phyloP scores from a whole-genome alignment of 2,113 vertebrate genomes.

The Desmodus rotundus region DNA sequence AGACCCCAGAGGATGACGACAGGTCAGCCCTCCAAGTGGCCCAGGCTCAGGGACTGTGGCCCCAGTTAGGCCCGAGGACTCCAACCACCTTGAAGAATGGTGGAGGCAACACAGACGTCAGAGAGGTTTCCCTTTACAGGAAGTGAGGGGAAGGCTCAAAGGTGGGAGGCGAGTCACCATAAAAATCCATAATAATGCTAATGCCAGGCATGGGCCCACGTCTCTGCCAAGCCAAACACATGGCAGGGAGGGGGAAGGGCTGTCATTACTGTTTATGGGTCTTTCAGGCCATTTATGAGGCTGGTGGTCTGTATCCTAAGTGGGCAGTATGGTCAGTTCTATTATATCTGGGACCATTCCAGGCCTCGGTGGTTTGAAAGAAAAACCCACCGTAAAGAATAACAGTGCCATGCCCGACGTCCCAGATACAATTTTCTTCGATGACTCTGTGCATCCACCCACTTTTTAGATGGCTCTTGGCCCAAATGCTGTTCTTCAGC shows the following conservation, averaged over 20 bases:
- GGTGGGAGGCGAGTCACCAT: slow-evolving; percentile 56
- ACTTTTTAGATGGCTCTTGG: fast-evolving
- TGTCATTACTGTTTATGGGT: slow-evolving; percentile 34
- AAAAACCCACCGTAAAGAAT: not conserved
- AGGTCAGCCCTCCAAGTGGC: not conserved
- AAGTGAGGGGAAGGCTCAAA: not conserved
- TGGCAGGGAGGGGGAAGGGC: not conserved
- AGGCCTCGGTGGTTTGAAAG: slow-evolving; percentile 35
- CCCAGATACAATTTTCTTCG: not conserved
- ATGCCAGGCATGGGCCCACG: not conserved
- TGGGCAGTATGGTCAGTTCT: not conserved
- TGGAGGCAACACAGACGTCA: not conserved
- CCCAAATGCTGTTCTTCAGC: not conserved
- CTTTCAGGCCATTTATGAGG: slow-evolving; percentile 47
- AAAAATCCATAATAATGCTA: not conserved
- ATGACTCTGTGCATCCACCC: not conserved
- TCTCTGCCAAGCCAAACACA: slow-evolving; percentile 70
- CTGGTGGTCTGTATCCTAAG: slow-evolving; percentile 17
- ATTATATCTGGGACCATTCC: slow-evolving; percentile 31
- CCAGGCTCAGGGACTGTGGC: fast-evolving
- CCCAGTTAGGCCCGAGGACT: fast-evolving
- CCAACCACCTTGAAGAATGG: not conserved
- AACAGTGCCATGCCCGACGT: not conserved
- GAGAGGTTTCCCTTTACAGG: not conserved
- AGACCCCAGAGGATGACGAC: not conserved